Conservation (phyloP, 2,888 invertebrate species). For the Chironomus tentans region DNA sequence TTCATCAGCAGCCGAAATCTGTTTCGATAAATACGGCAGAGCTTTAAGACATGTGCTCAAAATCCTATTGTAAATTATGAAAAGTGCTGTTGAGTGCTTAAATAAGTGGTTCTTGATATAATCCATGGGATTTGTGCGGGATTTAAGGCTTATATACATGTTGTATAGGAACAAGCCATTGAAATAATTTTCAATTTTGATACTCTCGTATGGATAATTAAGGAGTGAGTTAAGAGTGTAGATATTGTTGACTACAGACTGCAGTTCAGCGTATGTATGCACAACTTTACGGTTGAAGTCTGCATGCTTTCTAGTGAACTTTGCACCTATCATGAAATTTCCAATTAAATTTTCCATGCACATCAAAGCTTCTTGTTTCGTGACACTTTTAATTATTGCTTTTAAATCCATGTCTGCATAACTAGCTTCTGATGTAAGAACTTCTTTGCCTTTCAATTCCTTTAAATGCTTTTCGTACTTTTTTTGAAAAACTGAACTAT, state of each 20-base stretch:
- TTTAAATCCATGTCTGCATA: not conserved
- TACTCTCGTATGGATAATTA: slow-evolving; percentile 48
- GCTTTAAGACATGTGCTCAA: slow-evolving; percentile 29
- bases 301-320: slow-evolving; percentile 33
- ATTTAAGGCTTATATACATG: slow-evolving; percentile 52
- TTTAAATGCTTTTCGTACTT: slow-evolving; percentile 35
- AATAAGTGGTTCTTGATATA: slow-evolving; percentile 48
- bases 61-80: slow-evolving; percentile 32
- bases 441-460: slow-evolving; percentile 33
- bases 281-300: slow-evolving; percentile 36
- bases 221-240: slow-evolving; percentile 53
- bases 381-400: slow-evolving; percentile 5
- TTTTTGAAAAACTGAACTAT: slow-evolving; percentile 35
- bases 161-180: slow-evolving; percentile 73
- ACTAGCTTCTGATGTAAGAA: not conserved
- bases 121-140: slow-evolving; percentile 45
- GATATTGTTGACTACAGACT: slow-evolving; percentile 38
- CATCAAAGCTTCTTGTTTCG: slow-evolving; percentile 19
- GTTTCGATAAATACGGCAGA: slow-evolving; percentile 33
- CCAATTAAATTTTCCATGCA: not conserved
- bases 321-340: not conserved
- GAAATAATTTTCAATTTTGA: slow-evolving; percentile 53
- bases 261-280: slow-evolving; percentile 40
- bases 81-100: slow-evolving; percentile 33
- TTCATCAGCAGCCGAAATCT: slow-evolving; percentile 34